phyloP scores from a whole-genome alignment of 2,113 vertebrate species.

The Mugil cephalus region DNA sequence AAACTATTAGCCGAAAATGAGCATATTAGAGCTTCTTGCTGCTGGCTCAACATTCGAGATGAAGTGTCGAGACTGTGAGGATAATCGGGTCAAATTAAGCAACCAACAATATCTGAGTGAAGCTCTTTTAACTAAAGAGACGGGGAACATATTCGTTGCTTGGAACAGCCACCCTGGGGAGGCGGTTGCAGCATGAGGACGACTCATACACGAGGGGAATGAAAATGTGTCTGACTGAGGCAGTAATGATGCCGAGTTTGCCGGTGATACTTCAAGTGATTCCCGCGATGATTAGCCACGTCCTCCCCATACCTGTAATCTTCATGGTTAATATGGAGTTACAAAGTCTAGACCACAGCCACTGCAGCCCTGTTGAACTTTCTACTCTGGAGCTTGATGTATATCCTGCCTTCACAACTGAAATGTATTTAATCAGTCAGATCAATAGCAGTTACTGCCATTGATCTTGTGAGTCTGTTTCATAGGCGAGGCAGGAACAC shows the following conservation, averaged over 20 bases:
- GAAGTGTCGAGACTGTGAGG: constrained; percentile 37
- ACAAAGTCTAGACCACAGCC: constrained; percentile 7
- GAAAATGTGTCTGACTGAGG: constrained; percentile 16
- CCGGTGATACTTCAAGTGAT: constrained; percentile 27
- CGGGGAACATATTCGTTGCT: constrained; percentile 28
- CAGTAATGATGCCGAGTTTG: constrained; percentile 35
- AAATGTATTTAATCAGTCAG: constrained; percentile 51
- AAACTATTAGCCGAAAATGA: constrained; percentile 68
- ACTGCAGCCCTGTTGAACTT: constrained; percentile 3
- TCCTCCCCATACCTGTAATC: constrained; percentile 27
- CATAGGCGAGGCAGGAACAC: constrained; percentile 19
- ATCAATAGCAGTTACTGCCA: constrained; percentile 55
- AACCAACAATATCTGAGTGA: constrained; percentile 34
- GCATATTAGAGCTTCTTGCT: constrained; percentile 55
- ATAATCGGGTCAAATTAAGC: constrained; percentile 53
- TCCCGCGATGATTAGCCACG: constrained; percentile 3
- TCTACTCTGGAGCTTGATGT: constrained; percentile 38
- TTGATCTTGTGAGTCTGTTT: constrained; percentile 56
- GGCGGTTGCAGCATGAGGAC: neutral
- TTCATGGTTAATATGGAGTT: constrained; percentile 25
- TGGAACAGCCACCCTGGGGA: constrained; percentile 24
- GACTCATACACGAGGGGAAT: constrained; percentile 34
- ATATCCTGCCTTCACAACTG: constrained; percentile 27
- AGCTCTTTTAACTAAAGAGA: constrained; percentile 45
- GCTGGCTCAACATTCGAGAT: constrained; percentile 30